Evolutionary conservation across 2,797 vertebrate species (phyloP).

Genomic region (Holocentrus rufus): DNA sequence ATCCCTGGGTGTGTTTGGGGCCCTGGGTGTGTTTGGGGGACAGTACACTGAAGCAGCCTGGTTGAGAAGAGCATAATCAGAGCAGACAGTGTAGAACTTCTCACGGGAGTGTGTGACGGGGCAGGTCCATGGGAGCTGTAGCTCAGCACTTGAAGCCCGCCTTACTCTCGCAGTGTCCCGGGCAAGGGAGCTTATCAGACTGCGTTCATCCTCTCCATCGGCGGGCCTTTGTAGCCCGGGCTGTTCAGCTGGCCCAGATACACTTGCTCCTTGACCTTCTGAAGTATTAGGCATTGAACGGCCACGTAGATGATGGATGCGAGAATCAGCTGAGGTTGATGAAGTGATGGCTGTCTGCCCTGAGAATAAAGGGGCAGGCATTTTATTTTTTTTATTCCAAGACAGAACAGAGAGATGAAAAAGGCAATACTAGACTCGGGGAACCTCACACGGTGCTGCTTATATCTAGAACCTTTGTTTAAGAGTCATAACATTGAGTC

Average conservation of each 20-base stretch:
- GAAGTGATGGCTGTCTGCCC: slow-evolving; percentile 19
- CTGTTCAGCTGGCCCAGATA: slow-evolving; percentile 80
- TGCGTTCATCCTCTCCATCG: slow-evolving; percentile 61
- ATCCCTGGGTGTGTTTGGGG: slow-evolving; percentile 80
- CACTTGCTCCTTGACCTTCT: slow-evolving; percentile 86
- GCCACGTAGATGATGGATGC: slow-evolving; percentile 53
- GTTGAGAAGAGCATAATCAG: slow-evolving; percentile 97
- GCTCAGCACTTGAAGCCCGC: slow-evolving; percentile 85
- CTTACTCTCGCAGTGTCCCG: slow-evolving; percentile 77
- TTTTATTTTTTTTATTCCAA: too few relatives aligned
- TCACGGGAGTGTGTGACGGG: slow-evolving; percentile 97
- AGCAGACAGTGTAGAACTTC: slow-evolving; percentile 98
- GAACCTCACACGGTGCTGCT: not conserved
- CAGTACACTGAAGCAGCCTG: slow-evolving; percentile 89
- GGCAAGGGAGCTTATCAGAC: slow-evolving; percentile 80
- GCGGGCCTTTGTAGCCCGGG: slow-evolving; percentile 76
- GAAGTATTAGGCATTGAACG: slow-evolving; percentile 93
- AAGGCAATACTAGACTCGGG: not conserved
- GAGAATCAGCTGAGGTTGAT: slow-evolving; percentile 37
- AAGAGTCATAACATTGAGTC: not conserved
- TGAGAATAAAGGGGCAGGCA: slow-evolving; percentile 28
- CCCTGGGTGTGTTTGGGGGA: slow-evolving; percentile 79
- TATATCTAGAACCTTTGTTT: not conserved
- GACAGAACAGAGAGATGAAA: slow-evolving; percentile 4
- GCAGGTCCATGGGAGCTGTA: slow-evolving; percentile 93